Conservation (phyloP, 2,888 invertebrate species). For the Papilio elwesi region DNA sequence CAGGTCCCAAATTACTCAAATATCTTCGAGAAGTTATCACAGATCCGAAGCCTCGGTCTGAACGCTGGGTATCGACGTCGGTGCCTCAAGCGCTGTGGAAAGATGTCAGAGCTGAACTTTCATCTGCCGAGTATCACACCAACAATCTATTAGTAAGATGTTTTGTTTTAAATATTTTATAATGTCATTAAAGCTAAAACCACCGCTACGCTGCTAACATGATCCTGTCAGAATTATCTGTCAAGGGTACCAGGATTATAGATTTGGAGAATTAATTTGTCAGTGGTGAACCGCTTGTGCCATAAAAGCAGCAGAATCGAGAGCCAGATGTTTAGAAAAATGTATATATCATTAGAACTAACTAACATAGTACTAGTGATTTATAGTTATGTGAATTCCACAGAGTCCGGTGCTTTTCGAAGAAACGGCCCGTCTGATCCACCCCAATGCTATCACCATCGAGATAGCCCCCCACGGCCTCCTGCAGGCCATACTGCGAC, state of each 20-base stretch:
- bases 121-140: slow-evolving; percentile 94
- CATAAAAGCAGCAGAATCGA: too few species aligned
- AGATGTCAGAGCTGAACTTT: slow-evolving; percentile 84
- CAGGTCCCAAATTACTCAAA: slow-evolving; percentile 86
- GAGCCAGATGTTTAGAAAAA: too few species aligned
- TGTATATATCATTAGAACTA: too few species aligned
- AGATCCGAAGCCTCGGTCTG: slow-evolving; percentile 86
- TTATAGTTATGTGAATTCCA: neutral
- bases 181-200: too few species aligned
- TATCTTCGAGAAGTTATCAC: slow-evolving; percentile 87
- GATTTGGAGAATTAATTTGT: too few species aligned
- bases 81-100: slow-evolving; percentile 89
- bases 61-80: slow-evolving; percentile 94
- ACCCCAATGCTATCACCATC: slow-evolving; percentile 91
- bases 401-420: slow-evolving; percentile 90
- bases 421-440: slow-evolving; percentile 91
- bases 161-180: neutral
- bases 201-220: too few species aligned
- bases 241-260: too few species aligned
- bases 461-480: slow-evolving; percentile 96
- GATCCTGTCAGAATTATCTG: too few species aligned
- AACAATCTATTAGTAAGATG: slow-evolving; percentile 90
- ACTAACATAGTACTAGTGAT: neutral
- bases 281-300: too few species aligned
- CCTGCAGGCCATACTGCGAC: slow-evolving; percentile 92